Evolutionary conservation across 2,888 invertebrate genomes (phyloP).

Genomic region (Rhamphomyia laevipes): DNA sequence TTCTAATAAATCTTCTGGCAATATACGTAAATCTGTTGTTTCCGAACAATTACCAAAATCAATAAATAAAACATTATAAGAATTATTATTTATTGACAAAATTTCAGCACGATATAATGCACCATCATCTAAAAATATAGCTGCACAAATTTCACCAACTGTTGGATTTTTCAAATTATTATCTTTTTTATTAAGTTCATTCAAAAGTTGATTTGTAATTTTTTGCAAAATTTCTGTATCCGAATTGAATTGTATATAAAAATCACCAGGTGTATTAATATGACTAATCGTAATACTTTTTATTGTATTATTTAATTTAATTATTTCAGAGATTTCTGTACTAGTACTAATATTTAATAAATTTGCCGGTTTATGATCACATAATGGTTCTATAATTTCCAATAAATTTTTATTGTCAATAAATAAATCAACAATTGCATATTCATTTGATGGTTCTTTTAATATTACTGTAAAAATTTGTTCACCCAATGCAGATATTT

Average conservation of each 20-base stretch:
- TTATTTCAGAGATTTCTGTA: conserved; percentile 9
- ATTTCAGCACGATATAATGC: conserved; percentile 85
- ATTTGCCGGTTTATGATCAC: conserved; percentile 31
- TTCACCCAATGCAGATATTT: conserved; percentile 55
- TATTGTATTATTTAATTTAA: neutral
- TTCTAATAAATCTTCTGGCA: conserved; percentile 46
- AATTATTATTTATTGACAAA: conserved; percentile 57
- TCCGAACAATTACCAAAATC: conserved; percentile 54
- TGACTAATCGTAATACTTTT: conserved; percentile 53
- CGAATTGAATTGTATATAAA: conserved; percentile 64
- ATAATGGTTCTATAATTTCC: conserved; percentile 45
- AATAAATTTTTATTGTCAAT: conserved; percentile 50
- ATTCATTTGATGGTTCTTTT: conserved; percentile 52
- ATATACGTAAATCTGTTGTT: conserved; percentile 43
- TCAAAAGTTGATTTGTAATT: conserved; percentile 39
- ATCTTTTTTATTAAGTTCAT: neutral
- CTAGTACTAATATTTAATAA: conserved; percentile 15
- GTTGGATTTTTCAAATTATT: conserved; percentile 12
- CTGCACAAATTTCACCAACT: conserved; percentile 49
- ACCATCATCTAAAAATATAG: conserved; percentile 67
- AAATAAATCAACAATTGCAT: conserved; percentile 50
- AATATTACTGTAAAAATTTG: conserved; percentile 57
- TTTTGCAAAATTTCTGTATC: conserved; percentile 42
- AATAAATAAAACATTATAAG: conserved; percentile 55
- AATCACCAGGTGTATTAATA: conserved; percentile 58